Evolutionary conservation across 2,797 vertebrate species (phyloP), one percentile per base, ranked within the genome.

Genomic region (Hippopotamyrus pictus): DNA sequence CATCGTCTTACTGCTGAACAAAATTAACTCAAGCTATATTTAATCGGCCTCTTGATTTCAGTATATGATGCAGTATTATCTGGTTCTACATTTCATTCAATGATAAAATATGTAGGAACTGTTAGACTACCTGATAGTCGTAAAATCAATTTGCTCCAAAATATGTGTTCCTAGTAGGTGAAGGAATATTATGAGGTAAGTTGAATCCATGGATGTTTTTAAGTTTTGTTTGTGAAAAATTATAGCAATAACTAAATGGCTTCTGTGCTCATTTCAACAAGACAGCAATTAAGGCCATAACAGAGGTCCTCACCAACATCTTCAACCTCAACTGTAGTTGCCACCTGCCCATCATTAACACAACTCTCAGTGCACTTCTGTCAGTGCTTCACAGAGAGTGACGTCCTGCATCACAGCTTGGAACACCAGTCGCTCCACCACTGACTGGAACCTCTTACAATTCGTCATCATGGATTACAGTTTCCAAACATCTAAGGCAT

Each of bases 11-110:
- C 84, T 0, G 22, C 46, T 17, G 3, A 46, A 51, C 84, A 12
- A 86, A 86, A 86, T 86, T 29, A 86, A 54, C 5, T 86, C 11
- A 29, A 53, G 84, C 84, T n/a, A 53, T 17, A 86, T 51, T 86
- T 86, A 86, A 86, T 53, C 50, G 2, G 50, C 25, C 50, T 46
- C 8, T 5, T 54, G 11, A 53, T 25, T 53, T 86, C 84, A 29
- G 11, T n/a, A 46, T 14, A 53, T 9, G 17, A 29, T 53, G 25
- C 25, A 53, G 5, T 14, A 86, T 53, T 29, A 51, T 22, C 22
- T 3, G 25, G 22, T 22, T 84, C 46, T 84, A 50, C 17, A 22
- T 3, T 33, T 33, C 29, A 14, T 73, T 73, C 33, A 33, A 9
- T 73, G 65, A 33, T 17, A 73, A 73, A 73, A 73, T 37, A 73